Evolutionary conservation across 2,888 invertebrate genomes (phyloP).

Genomic region (Chymomyza fuscimana): DNA sequence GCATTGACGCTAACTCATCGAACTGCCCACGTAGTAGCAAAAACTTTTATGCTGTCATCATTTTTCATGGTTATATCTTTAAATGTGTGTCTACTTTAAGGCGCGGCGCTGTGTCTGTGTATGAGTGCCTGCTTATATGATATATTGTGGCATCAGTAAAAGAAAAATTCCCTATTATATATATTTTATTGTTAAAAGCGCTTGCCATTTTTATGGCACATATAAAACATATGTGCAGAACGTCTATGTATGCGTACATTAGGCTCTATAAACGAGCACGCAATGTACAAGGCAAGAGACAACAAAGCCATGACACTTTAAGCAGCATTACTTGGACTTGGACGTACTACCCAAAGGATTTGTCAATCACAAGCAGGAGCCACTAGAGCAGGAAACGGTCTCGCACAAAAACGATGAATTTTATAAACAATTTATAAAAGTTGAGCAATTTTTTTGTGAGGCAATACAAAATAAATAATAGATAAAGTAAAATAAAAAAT

Average conservation of each 20-base stretch:
- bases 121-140: constrained; percentile 12
- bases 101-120: constrained; percentile 4
- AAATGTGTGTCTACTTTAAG: constrained; percentile 3
- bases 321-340: not conserved
- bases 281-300: not conserved
- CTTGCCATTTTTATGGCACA: constrained; percentile 46
- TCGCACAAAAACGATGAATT: too few species aligned
- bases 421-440: too few species aligned
- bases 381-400: too few species aligned
- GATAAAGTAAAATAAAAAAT: too few species aligned
- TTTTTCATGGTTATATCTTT: constrained; percentile 19
- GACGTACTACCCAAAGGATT: not conserved
- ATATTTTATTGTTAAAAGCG: constrained; percentile 53
- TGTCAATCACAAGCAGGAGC: not conserved
- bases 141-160: constrained; percentile 51
- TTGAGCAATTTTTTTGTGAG: too few species aligned
- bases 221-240: constrained; percentile 40
- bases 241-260: not conserved
- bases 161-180: constrained; percentile 34
- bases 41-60: constrained; percentile 42
- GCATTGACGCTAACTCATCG: too few species aligned
- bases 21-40: constrained; percentile 1
- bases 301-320: not conserved
- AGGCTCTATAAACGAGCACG: not conserved
- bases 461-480: too few species aligned